Evolutionary conservation across 2,888 invertebrate species (phyloP), one percentile per base, ranked within the genome.

Genomic region (Chorisops tibialis): DNA sequence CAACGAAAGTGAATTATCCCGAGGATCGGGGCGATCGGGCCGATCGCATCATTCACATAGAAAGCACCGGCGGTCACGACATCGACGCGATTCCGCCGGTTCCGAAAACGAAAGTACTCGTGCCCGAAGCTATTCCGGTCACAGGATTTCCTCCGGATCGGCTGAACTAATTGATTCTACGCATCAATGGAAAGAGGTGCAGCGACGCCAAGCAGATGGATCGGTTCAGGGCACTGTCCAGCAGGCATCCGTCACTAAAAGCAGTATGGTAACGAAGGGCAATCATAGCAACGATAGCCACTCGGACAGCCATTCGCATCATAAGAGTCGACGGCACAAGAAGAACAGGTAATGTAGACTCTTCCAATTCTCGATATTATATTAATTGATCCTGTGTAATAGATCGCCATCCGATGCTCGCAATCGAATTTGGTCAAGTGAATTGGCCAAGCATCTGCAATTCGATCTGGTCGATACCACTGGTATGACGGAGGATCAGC

Each of bases 1-100:
- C 74, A 93, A 92, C 68, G 93, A 94, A 78, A 93, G 93, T 71
- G 93, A 94, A 78, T 79, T 92, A 68, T 93, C 93, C 0, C 87
- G 92, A 64, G 87, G 91, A 43, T 93, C 93, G 6, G 89, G 87
- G 14, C 85, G 89, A 68, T 91, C 91, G 6, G 87, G 87, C 16
- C 82, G 90, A 63, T 86, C 88, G 62, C 89, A 91, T 73, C 84
- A 88, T 70, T 88, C 87, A 30, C 85, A 88, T 62, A 88, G 91
- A 67, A 83, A 85, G 67, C 87, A 77, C 67, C 85, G 91, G 68
- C 88, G 89, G 49, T 84, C 87, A 43, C 87, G 90, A 69, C 83
- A 85, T 68, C 86, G 89, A 71, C 83, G 85, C 63, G 88, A 88
- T 69, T 88, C 87, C 0, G n/a, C n/a, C n/a, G 87, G 87, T 51